A percentile compares a stretch with the other conserved stretches of the same genome.
phyloP scores from a whole-genome alignment of 2,888 invertebrate species.

The Tribolium freemani region DNA sequence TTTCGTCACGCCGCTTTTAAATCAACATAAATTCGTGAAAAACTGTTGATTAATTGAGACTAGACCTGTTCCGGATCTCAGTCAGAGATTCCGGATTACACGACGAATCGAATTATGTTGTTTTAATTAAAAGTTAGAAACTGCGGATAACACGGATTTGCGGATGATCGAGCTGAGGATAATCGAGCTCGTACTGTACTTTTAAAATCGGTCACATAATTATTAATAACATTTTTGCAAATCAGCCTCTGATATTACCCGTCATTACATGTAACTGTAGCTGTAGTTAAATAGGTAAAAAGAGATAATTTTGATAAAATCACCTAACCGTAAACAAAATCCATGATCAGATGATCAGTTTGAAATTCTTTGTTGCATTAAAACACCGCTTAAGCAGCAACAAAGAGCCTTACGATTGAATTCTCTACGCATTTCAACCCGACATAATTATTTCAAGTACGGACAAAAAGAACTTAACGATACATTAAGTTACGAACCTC shows the following conservation, averaged over 20 bases:
- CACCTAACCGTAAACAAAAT: constrained; percentile 35
- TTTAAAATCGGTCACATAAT: neutral
- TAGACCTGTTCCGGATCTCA: neutral
- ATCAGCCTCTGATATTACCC: neutral
- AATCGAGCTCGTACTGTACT: no score
- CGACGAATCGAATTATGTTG: neutral
- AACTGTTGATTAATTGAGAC: neutral
- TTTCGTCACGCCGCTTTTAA: neutral
- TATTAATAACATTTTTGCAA: neutral
- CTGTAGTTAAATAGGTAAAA: constrained; percentile 27
- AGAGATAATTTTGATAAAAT: constrained; percentile 22
- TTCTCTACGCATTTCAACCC: constrained; percentile 24
- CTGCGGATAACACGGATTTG: no score
- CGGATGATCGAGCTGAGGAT: no score
- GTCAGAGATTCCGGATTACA: no score
- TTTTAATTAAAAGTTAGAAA: neutral
- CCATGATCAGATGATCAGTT: constrained; percentile 5
- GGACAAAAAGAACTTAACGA: constrained; percentile 25
- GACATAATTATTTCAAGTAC: constrained; percentile 37
- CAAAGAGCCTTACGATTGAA: constrained; percentile 23
- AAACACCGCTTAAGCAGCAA: constrained; percentile 24
- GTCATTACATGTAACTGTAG: constrained; percentile 13
- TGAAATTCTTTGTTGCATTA: constrained; percentile 26
- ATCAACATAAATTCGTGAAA: neutral
- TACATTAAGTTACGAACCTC: constrained; percentile 21